Conservation (phyloP, 2,888 invertebrate genomes). For the Allolobophora icterica region DNA sequence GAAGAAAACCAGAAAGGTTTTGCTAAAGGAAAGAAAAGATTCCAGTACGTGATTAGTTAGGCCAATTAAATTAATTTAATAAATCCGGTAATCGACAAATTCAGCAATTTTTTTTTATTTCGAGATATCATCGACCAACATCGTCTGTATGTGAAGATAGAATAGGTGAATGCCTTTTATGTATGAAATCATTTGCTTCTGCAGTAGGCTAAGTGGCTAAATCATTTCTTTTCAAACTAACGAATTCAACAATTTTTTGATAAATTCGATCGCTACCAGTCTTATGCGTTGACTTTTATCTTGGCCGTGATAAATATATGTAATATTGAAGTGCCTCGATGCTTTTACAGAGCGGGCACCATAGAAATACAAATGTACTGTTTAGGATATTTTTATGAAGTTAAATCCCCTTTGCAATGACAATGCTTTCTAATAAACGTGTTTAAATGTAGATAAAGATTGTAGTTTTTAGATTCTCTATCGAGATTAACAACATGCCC, state of each 20-base stretch:
- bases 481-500: no score
- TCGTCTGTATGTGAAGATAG: not conserved
- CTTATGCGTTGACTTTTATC: not conserved
- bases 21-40: conserved; percentile 28
- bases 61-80: not conserved
- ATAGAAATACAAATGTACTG: not conserved
- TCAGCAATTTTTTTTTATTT: not conserved
- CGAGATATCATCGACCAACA: not conserved
- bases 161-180: no score
- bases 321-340: not conserved
- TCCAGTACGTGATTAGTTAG: not conserved
- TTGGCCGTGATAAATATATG: not conserved
- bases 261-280: not conserved
- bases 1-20: conserved; percentile 5
- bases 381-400: not conserved
- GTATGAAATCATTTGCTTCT: not conserved
- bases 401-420: not conserved
- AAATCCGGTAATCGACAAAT: not conserved
- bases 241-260: no score
- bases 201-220: not conserved
- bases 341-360: not conserved
- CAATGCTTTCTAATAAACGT: not conserved
- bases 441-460: not conserved
- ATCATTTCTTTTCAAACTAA: not conserved
- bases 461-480: not conserved